These are phyloP conservation scores for Conus betulinus DNA, from an alignment of 1,140 invertebrate genomes.

Conservation along the genomic window DNA sequence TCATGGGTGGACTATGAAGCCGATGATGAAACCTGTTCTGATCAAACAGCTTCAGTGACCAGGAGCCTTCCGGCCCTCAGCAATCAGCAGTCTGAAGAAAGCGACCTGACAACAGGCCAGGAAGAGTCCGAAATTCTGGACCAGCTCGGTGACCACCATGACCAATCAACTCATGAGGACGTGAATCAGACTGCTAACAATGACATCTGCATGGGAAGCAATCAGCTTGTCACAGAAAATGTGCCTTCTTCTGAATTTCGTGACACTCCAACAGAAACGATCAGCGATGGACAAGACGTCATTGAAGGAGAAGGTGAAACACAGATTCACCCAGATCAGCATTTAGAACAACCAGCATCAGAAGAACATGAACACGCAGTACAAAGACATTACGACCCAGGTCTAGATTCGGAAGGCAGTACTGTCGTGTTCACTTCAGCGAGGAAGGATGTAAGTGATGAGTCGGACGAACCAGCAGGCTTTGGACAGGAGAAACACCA, in stretches of 20 bases:
- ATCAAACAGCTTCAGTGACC: background rate
- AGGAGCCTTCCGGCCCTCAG: background rate
- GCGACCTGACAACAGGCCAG: constrained; percentile 5
- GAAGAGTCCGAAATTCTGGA: background rate
- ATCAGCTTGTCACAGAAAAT: background rate
- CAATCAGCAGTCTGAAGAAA: background rate
- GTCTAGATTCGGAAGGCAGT: background rate
- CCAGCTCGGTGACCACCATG: background rate
- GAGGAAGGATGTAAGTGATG: background rate
- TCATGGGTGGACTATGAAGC: constrained; percentile 18
- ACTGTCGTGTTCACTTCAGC: background rate
- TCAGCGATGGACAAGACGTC: background rate
- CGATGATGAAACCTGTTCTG: constrained; percentile 29
- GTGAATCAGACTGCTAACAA: background rate
- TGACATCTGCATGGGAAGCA: background rate
- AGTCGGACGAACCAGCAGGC: background rate
- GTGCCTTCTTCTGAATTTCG: too few relatives aligned
- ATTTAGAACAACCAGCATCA: background rate
- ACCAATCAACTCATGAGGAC: background rate
- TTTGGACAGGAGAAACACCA: background rate
- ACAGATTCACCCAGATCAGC: background rate
- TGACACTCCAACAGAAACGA: background rate
- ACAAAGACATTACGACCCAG: background rate
- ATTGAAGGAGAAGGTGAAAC: background rate
- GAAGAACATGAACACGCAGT: background rate